Conservation (phyloP, 2,888 invertebrate genomes). For the Melieria omissa region DNA sequence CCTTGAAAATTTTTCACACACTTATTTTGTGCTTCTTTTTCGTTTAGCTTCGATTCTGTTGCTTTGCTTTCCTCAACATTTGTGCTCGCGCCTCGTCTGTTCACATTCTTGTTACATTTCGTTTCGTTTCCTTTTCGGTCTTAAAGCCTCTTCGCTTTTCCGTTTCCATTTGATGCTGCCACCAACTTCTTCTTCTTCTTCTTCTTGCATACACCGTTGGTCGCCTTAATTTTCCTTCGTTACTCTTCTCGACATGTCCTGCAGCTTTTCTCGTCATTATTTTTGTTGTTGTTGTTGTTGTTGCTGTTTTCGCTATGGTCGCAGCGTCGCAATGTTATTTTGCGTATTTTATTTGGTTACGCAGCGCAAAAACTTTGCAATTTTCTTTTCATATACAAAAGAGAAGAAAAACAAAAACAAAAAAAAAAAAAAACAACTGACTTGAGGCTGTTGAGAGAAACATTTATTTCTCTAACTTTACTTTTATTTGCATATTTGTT, state of each 20-base stretch:
- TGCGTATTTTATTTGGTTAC: too few species aligned
- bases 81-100: not conserved
- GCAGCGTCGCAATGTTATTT: conserved; percentile 9
- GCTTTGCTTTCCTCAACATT: not conserved
- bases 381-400: too few species aligned
- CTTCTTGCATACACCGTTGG: too few species aligned
- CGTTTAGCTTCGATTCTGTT: not conserved
- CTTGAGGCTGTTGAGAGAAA: too few species aligned
- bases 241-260: too few species aligned
- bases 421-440: too few species aligned
- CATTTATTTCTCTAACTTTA: too few species aligned
- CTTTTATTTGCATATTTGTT: conserved; percentile 26
- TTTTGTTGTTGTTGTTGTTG: conserved; percentile 1
- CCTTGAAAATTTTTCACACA: not conserved
- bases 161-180: not conserved
- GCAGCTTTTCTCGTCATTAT: not conserved
- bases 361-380: too few species aligned
- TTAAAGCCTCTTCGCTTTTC: not conserved
- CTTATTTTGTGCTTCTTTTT: not conserved
- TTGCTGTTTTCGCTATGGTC: conserved; percentile 45
- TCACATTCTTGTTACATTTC: not conserved
- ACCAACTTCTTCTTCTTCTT: not conserved
- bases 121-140: not conserved
- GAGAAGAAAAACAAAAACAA: too few species aligned
- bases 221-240: too few species aligned